Evolutionary conservation across 2,113 vertebrate genomes (phyloP).

Genomic region (Brienomyrus brachyistius): DNA sequence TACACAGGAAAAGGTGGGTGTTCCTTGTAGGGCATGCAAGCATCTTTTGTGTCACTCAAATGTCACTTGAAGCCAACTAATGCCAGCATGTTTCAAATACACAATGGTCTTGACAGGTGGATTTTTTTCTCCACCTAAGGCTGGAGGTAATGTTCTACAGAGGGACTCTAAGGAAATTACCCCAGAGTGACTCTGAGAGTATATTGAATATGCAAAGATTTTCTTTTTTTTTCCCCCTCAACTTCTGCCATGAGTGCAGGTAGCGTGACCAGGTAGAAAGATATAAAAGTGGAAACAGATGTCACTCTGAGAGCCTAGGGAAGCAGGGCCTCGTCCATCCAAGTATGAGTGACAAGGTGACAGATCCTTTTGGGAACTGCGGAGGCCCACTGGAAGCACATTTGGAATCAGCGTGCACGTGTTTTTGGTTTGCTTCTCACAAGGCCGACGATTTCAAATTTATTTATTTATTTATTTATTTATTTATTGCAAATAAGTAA

Average conservation of each 20-base stretch:
- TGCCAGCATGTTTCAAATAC: neutral
- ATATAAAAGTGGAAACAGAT: conserved; percentile 50
- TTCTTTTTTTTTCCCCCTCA: conserved; percentile 19
- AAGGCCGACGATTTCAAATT: neutral
- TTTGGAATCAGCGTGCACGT: conserved; percentile 27
- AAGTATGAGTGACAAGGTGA: conserved; percentile 46
- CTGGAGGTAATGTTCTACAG: neutral
- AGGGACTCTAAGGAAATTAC: conserved; percentile 1
- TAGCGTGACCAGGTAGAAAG: conserved; percentile 50
- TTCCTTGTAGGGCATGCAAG: neutral
- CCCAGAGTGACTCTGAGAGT: conserved; percentile 18
- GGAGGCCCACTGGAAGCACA: conserved; percentile 32
- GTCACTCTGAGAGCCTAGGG: conserved; percentile 47
- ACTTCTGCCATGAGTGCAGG: conserved; percentile 29
- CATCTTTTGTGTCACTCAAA: neutral
- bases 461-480: neutral
- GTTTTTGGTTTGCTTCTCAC: neutral
- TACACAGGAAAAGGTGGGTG: neutral
- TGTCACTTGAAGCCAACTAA: neutral
- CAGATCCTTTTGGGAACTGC: conserved; percentile 41
- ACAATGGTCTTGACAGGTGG: neutral
- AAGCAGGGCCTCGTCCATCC: conserved; percentile 33
- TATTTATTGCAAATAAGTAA: neutral
- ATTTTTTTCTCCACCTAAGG: neutral
- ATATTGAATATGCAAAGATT: conserved; percentile 37